These are phyloP conservation scores for Teleiodes luculella DNA, from an alignment of 2,888 invertebrate genomes.

Conservation along the genomic window DNA sequence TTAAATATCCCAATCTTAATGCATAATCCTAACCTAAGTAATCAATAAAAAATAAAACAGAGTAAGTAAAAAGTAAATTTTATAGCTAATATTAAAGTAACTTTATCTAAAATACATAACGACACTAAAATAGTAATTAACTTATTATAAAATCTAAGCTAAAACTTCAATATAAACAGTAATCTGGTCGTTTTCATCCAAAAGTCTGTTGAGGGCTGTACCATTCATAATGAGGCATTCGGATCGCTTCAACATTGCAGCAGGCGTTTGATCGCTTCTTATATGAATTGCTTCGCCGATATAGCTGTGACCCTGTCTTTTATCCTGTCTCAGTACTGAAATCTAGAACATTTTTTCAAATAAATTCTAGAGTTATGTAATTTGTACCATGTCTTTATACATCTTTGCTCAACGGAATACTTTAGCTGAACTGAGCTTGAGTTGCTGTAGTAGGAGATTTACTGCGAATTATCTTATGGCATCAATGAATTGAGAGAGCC, in stretches of 20 bases:
- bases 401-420: background rate
- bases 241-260: slow-evolving; percentile 27
- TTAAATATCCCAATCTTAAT: too few species aligned
- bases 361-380: background rate
- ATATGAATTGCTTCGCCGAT: slow-evolving; percentile 38
- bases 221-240: slow-evolving; percentile 36
- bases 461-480: too few species aligned
- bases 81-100: too few species aligned
- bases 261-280: slow-evolving; percentile 33
- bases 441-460: too few species aligned
- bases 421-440: too few species aligned
- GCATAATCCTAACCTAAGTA: too few species aligned
- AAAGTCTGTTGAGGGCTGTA: slow-evolving; percentile 28
- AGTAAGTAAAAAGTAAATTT: too few species aligned
- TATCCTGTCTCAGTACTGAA: slow-evolving; percentile 32
- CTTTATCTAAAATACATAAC: too few species aligned
- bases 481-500: too few species aligned
- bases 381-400: background rate
- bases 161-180: slow-evolving; percentile 31
- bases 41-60: too few species aligned
- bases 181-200: slow-evolving; percentile 29
- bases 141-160: slow-evolving; percentile 22
- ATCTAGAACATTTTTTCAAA: slow-evolving; percentile 25
- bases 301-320: slow-evolving; percentile 34
- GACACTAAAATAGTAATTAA: too few species aligned